Base-by-base conservation (phyloP, 2,888 invertebrate genomes). In the Pantelozetes paolii region DNA sequence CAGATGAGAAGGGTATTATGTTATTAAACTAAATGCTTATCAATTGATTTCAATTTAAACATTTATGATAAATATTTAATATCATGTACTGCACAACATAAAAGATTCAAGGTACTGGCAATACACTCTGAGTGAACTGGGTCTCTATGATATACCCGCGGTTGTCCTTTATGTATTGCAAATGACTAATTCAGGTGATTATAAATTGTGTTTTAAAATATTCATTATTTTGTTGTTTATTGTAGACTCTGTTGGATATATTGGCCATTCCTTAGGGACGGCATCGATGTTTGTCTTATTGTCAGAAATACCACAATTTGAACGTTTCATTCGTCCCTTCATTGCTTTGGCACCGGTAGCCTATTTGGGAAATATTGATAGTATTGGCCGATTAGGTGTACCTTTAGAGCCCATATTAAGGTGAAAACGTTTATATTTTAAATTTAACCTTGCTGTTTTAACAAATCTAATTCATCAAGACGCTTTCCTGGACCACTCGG, bases 401-500 rank as follows among this genome's bases (percentile, higher is more conserved):
- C 73, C 72, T 13, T 54, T 73, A 30, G 50, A 48, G 36, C 73
- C 73, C 8, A 11, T 73, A 1, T 50, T 74, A 26, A 70, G 42
- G 59, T 70, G 71, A 11, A 8, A 36, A 9, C 1, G 28, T 50
- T 20, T 42, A 26, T n/a, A 5, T 30, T 20, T 59, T 15, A 20
- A 70, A 62, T 5, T 20, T 69, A 30, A 32, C 6, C 69, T 62
- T 26, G 20, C 30, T n/a, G n/a, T n/a, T n/a, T n/a, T n/a, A n/a
- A n/a, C 57, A 42, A 36, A 23, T 13, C 20, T 36, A 28, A n/a
- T 32, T 23, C 6, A 67, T 20, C 15, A 32, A 74, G 74, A 30
- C 54, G n/a, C 9, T 59, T 74, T 40, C 74, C 74, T 9, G 74
- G 20, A 18, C 74, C 74, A 48, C 13, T 74, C 1, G 74, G 74